A percentile compares a stretch with the other conserved stretches of the same genome.
phyloP scores from a whole-genome alignment of 2,888 invertebrate species.

The Gnatocerus cornutus region DNA sequence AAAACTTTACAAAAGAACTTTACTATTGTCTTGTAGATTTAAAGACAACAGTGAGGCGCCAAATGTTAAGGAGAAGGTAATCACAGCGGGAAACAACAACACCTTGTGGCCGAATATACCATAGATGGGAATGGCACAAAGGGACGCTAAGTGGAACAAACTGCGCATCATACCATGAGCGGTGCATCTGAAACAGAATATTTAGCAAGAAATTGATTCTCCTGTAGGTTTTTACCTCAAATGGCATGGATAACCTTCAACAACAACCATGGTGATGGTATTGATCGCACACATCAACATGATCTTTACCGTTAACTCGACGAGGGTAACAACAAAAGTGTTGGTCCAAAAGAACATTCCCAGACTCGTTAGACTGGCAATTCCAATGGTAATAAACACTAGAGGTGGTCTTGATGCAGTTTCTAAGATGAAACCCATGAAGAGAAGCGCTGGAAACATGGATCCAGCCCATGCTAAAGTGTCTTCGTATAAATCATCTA shows the following conservation, averaged over 20 bases:
- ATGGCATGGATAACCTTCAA: conserved; percentile 76
- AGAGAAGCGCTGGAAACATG: conserved; percentile 71
- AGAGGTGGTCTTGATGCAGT: conserved; percentile 63
- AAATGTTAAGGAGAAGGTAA: conserved; percentile 65
- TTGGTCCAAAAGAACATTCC: conserved; percentile 73
- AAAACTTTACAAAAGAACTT: conserved; percentile 66
- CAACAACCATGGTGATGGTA: conserved; percentile 71
- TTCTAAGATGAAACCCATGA: conserved; percentile 68
- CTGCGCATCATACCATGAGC: conserved; percentile 75
- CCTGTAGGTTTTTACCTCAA: conserved; percentile 70
- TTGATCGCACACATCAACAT: conserved; percentile 73
- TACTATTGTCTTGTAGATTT: conserved; percentile 69
- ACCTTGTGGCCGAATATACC: conserved; percentile 66
- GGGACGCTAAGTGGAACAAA: conserved; percentile 72
- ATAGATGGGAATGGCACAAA: conserved; percentile 71
- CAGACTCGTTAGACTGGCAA: conserved; percentile 72
- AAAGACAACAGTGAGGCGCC: conserved; percentile 66
- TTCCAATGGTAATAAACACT: conserved; percentile 66
- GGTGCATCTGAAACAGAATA: conserved; percentile 71
- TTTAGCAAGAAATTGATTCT: not conserved
- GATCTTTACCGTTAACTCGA: conserved; percentile 70
- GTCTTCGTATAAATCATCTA: conserved; percentile 71
- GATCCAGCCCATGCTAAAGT: conserved; percentile 69
- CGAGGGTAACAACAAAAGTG: conserved; percentile 64
- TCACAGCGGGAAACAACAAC: conserved; percentile 67